phyloP scores from a whole-genome alignment of 2,797 vertebrate genomes.

The Fundulus diaphanus region DNA sequence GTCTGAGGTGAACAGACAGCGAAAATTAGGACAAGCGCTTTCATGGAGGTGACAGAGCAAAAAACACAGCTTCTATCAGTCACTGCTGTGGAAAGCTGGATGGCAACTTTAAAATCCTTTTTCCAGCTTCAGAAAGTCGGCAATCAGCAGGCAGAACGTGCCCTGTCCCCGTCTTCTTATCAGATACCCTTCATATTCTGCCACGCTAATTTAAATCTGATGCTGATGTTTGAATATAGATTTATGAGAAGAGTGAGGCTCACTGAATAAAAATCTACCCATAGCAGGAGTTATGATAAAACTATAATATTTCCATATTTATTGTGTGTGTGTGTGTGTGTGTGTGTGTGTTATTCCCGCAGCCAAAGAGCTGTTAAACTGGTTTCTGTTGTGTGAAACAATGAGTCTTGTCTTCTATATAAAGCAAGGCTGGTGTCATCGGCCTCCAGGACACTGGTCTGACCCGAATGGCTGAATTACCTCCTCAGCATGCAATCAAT shows the following conservation, averaged over 20 bases:
- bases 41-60: slow-evolving; percentile 51
- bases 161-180: not conserved
- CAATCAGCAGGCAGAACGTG: not conserved
- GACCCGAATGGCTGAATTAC: not conserved
- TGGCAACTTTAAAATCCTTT: slow-evolving; percentile 13
- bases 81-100: slow-evolving; percentile 16
- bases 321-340: too few species aligned
- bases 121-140: not conserved
- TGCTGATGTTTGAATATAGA: not conserved
- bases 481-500: too few species aligned
- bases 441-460: not conserved
- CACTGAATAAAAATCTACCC: not conserved
- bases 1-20: slow-evolving; percentile 30
- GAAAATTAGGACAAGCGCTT: slow-evolving; percentile 46
- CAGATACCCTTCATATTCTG: not conserved
- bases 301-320: too few species aligned
- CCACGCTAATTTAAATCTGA: not conserved
- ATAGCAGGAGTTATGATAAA: not conserved
- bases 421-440: too few species aligned
- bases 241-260: not conserved
- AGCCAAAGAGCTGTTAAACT: too few species aligned
- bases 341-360: too few species aligned
- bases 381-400: too few species aligned
- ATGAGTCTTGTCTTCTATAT: too few species aligned
- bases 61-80: slow-evolving; percentile 45